Percentiles rank a stretch among this genome's conserved stretches.
These are phyloP conservation scores for Crossocerus cetratus DNA, from an alignment of 2,888 invertebrate species.

Conservation along the genomic window DNA sequence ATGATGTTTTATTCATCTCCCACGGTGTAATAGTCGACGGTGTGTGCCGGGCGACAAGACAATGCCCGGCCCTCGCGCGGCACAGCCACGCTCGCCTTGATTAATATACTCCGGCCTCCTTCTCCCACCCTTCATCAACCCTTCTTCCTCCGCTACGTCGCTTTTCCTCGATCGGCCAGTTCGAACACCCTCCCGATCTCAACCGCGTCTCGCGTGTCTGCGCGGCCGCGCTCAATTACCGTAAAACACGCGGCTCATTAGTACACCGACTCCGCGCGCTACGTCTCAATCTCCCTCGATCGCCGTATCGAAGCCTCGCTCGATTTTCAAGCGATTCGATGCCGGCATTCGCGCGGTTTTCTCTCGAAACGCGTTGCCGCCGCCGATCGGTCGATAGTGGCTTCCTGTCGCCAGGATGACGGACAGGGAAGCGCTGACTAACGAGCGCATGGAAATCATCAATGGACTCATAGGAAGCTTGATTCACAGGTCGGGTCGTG, in stretches of 20 bases:
- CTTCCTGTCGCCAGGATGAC: too few relatives aligned
- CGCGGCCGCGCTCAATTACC: constrained; percentile 33
- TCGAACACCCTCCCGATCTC: constrained; percentile 9
- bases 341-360: too few relatives aligned
- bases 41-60: constrained; percentile 2
- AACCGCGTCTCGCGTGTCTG: neutral
- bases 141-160: too few relatives aligned
- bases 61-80: constrained; percentile 1
- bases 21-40: neutral
- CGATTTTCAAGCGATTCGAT: too few relatives aligned
- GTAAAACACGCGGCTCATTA: constrained; percentile 30
- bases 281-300: constrained; percentile 7
- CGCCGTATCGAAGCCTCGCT: too few relatives aligned
- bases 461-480: neutral
- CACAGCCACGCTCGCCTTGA: constrained; percentile 11
- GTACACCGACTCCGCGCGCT: constrained; percentile 15
- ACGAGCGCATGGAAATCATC: neutral
- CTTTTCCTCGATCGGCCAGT: constrained; percentile 4
- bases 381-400: too few relatives aligned
- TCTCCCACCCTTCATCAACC: neutral
- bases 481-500: neutral
- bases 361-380: too few relatives aligned
- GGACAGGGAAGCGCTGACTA: too few relatives aligned
- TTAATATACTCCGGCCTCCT: constrained; percentile 23
- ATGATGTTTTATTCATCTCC: constrained; percentile 3